Evolutionary conservation across 2,797 vertebrate genomes (phyloP).

Genomic region (Steatocranus sp.): DNA sequence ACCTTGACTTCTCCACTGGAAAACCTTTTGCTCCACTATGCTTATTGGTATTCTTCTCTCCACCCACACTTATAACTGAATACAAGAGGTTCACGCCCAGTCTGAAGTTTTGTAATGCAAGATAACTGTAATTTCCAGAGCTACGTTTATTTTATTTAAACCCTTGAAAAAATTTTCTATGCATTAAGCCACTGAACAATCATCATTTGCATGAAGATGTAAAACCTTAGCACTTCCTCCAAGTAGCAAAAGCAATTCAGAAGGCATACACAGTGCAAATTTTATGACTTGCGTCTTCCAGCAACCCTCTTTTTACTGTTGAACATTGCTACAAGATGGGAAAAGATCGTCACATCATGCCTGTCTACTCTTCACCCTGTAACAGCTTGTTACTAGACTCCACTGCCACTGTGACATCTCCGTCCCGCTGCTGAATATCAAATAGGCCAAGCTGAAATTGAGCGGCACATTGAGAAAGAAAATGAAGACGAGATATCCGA

Average conservation of each 20-base stretch:
- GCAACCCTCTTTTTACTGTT: background rate
- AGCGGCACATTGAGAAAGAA: conserved; percentile 15
- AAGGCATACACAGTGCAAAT: conserved; percentile 9
- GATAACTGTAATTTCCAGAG: background rate
- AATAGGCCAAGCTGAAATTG: conserved; percentile 41
- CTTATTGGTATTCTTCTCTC: background rate
- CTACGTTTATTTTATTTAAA: background rate
- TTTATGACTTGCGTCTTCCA: conserved; percentile 12
- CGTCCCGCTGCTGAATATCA: conserved; percentile 51
- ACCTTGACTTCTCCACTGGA: background rate
- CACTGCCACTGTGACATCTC: conserved; percentile 47
- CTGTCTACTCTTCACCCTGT: conserved; percentile 37
- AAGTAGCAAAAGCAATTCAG: background rate
- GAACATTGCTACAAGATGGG: background rate
- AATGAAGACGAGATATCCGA: conserved; percentile 25
- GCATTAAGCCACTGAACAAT: background rate
- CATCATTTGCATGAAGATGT: background rate
- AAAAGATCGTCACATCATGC: conserved; percentile 24
- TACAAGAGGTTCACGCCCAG: background rate
- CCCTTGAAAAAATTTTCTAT: background rate
- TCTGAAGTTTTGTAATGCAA: background rate
- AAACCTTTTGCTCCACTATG: background rate
- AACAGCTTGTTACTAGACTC: conserved; percentile 55
- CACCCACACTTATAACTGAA: background rate
- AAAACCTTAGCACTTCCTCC: background rate